Conservation (phyloP, 2,113 vertebrate species). For the Anolis carolinensis region DNA sequence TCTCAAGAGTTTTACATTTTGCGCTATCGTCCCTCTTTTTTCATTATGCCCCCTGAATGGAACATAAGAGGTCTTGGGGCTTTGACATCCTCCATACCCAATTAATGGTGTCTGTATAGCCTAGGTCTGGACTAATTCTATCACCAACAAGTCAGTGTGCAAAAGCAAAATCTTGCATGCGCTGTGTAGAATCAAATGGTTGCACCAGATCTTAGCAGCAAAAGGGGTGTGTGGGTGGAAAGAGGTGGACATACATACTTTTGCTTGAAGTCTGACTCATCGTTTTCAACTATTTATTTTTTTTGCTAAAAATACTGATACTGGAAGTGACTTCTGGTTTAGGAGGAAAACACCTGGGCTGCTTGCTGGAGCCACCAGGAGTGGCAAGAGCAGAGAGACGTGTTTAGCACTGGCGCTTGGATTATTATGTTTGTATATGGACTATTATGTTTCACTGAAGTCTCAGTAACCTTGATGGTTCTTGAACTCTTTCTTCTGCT, state of each 20-base stretch:
- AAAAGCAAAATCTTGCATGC: background rate
- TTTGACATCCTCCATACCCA: background rate
- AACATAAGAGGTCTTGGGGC: background rate
- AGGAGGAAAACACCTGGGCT: background rate
- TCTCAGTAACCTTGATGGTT: background rate
- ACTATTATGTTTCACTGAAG: background rate
- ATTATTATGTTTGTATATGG: too few species aligned
- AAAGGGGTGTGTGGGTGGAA: background rate
- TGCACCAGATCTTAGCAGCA: background rate
- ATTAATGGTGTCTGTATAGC: background rate
- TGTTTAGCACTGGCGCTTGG: background rate
- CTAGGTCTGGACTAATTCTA: background rate
- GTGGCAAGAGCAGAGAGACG: background rate
- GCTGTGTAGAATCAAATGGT: background rate
- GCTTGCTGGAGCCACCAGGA: background rate
- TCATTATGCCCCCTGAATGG: background rate
- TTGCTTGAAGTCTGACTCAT: background rate
- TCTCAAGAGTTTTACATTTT: background rate
- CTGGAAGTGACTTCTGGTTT: background rate
- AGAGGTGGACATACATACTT: background rate
- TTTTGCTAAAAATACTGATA: background rate
- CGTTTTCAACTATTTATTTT: background rate
- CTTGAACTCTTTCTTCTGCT: background rate
- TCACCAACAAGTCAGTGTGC: too few species aligned
- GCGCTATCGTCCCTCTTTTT: background rate